These are phyloP conservation scores for Campylorhamphus procurvoides DNA, from an alignment of 2,113 vertebrate species.

Conservation along the genomic window DNA sequence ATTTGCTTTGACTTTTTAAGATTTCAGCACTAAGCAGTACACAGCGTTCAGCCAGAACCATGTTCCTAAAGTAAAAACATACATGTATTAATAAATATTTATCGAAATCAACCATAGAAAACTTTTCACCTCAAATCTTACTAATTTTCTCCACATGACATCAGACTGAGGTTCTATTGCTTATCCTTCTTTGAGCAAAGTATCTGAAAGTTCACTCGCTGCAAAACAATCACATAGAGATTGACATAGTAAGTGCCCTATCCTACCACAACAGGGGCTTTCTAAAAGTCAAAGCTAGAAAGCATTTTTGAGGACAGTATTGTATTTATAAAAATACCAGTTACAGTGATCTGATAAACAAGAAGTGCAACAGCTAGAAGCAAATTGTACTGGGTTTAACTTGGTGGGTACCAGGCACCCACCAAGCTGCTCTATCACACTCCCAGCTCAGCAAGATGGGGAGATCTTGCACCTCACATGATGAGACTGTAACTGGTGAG, in stretches of 20 bases:
- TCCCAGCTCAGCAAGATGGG: not conserved
- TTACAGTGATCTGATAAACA: not conserved
- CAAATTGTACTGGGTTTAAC: not conserved
- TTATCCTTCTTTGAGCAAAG: not conserved
- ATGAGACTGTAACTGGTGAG: not conserved
- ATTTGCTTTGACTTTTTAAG: conserved; percentile 95
- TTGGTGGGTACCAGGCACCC: not conserved
- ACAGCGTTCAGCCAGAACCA: conserved; percentile 94
- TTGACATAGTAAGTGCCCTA: not conserved
- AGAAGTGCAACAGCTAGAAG: not conserved
- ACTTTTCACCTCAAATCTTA: not conserved
- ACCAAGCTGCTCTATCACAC: not conserved
- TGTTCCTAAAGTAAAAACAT: conserved; percentile 82
- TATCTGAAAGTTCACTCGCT: not conserved
- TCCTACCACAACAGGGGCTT: not conserved
- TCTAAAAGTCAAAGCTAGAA: not conserved
- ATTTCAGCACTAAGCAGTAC: conserved; percentile 94
- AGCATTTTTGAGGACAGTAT: not conserved
- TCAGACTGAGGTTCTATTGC: not conserved
- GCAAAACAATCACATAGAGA: not conserved
- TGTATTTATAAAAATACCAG: not conserved
- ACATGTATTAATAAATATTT: not conserved
- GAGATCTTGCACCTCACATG: not conserved
- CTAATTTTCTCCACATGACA: not conserved
- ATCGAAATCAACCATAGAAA: not conserved